These are phyloP conservation scores for Lithobates pipiens DNA, from an alignment of 2,797 vertebrate genomes.

Conservation along the genomic window DNA sequence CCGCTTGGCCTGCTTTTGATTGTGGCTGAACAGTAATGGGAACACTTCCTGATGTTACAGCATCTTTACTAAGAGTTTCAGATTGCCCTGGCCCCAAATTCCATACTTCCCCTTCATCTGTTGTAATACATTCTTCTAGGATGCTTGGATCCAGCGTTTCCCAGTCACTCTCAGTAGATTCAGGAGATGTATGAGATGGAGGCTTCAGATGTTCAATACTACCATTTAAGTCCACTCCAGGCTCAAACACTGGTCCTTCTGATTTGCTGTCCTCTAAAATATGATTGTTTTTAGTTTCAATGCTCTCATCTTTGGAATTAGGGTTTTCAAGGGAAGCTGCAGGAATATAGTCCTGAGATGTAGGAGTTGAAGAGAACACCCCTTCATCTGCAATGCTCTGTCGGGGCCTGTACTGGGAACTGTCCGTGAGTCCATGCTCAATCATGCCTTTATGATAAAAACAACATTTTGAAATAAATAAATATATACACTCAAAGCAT, in stretches of 20 bases:
- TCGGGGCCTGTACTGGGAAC: conserved; percentile 89
- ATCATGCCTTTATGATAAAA: conserved; percentile 84
- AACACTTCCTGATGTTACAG: conserved; percentile 67
- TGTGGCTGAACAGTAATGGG: conserved; percentile 95
- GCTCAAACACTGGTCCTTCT: conserved; percentile 58
- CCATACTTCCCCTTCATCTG: conserved; percentile 65
- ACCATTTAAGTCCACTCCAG: conserved; percentile 62
- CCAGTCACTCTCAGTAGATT: conserved; percentile 94
- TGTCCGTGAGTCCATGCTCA: conserved; percentile 92
- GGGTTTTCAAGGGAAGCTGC: conserved; percentile 74
- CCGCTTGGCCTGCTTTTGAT: conserved; percentile 74
- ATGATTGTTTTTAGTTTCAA: conserved; percentile 39
- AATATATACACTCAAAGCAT: background rate
- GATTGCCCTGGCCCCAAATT: conserved; percentile 58
- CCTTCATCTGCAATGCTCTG: conserved; percentile 86
- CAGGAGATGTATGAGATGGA: conserved; percentile 81
- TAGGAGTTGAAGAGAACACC: conserved; percentile 69
- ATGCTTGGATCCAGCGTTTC: conserved; percentile 91
- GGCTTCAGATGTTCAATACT: conserved; percentile 76
- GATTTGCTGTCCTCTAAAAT: conserved; percentile 59
- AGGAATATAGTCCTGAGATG: conserved; percentile 74
- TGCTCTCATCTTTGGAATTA: conserved; percentile 59
- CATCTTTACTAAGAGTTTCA: conserved; percentile 72
- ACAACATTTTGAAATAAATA: background rate
- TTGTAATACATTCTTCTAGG: conserved; percentile 79